Base-by-base conservation (phyloP, 2,888 invertebrate genomes). In the Stictocephala bisonia region DNA sequence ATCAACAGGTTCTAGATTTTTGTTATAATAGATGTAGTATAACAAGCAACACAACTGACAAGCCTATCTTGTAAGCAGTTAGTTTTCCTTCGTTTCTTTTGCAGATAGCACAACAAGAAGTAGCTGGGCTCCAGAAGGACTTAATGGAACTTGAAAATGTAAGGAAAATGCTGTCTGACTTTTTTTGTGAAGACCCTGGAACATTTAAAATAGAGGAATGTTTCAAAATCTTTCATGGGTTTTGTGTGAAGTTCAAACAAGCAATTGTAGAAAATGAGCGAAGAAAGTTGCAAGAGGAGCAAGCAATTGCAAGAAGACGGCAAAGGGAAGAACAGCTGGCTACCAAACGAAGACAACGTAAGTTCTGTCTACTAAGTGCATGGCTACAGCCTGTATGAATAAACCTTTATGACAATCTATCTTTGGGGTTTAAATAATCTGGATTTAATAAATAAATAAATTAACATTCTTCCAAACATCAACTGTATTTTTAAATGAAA, bases 201-300 rank as follows among this genome's bases (percentile, higher is more conserved):
- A 89, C 92, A 0, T 98, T 98, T 83, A 96, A 96, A 83, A 86
- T 98, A 44, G 97, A 98, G 83, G 97, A 98, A 83, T 97, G 97
- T 82, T 95, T 96, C 82, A 92, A 92, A 84, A 92, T 94, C 78
- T 91, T 98, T 82, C 93, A 93, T 80, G 90, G 89, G 53, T 97
- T 98, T 86, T 95, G 95, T 83, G 89, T 90, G 76, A 93, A 94
- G 85, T 95, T 95, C 85, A 90, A 90, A 71, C 90, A 93, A 78
- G 94, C 95, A 0, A 90, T 92, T 11, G 86, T 89, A 74, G 97
- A 97, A 82, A 97, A 97, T 84, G 93, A 92, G 81, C 86, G 94
- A 48, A 87, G 97, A 3, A 88, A 90, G 72, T 88, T 92, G 26
- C 91, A 93, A 82, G 96, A 97, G 82, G 94, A 94, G 82, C 95